A percentile compares a stretch with the other conserved stretches of the same genome.
These are phyloP conservation scores for Apodemia zela DNA, from an alignment of 2,888 invertebrate species.

Conservation along the genomic window DNA sequence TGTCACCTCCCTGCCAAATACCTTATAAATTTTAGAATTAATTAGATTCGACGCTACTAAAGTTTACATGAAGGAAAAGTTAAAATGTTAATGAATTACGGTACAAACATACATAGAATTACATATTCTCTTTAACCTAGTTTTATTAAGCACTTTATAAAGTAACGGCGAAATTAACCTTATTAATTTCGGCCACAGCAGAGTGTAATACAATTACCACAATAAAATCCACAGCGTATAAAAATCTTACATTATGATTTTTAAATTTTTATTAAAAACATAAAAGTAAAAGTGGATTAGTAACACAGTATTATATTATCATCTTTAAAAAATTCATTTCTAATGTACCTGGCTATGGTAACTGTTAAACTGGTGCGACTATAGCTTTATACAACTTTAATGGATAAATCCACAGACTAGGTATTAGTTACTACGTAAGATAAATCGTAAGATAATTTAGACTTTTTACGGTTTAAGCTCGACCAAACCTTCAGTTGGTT, in stretches of 20 bases:
- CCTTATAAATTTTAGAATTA: too few species aligned
- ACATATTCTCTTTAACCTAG: background rate
- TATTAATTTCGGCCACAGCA: background rate
- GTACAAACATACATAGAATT: too few species aligned
- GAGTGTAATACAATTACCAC: conserved; percentile 1
- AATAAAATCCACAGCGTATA: background rate
- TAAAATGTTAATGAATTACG: too few species aligned
- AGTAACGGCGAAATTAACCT: conserved; percentile 1
- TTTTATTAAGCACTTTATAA: background rate
- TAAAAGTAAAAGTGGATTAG: conserved; percentile 8
- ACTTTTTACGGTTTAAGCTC: too few species aligned
- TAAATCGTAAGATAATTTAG: too few species aligned
- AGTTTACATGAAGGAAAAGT: too few species aligned
- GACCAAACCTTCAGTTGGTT: too few species aligned
- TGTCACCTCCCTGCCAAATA: too few species aligned
- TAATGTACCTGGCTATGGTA: background rate
- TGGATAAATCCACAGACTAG: too few species aligned
- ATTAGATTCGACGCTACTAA: too few species aligned
- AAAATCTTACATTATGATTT: background rate
- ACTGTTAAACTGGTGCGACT: background rate
- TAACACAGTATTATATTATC: background rate
- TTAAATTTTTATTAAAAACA: conserved; percentile 4
- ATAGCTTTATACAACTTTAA: too few species aligned
- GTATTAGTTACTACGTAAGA: too few species aligned
- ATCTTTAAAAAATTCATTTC: background rate